Conservation (phyloP, 2,888 invertebrate genomes). For the Platycheirus rosarum region DNA sequence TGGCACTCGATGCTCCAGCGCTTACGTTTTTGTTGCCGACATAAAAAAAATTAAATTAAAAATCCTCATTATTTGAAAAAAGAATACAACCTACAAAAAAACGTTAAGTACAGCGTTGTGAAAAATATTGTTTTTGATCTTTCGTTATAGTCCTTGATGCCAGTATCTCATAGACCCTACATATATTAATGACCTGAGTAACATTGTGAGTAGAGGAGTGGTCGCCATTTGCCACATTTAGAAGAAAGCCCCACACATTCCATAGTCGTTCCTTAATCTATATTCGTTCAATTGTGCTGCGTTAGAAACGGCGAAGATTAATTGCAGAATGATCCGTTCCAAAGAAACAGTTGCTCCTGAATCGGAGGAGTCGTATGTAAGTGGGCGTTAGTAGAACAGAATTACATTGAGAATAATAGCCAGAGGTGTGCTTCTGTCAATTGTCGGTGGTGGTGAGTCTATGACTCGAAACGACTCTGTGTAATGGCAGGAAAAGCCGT, state of each 20-base stretch:
- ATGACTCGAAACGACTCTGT: conserved; percentile 42
- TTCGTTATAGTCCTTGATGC: too few relatives aligned
- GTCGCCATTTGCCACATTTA: conserved; percentile 44
- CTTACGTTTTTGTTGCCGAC: too few relatives aligned
- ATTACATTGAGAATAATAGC: conserved; percentile 18
- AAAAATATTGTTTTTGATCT: too few relatives aligned
- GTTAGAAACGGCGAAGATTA: conserved; percentile 64
- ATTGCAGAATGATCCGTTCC: conserved; percentile 66
- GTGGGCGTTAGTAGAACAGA: background rate
- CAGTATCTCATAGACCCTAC: conserved; percentile 25
- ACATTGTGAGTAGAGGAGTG: conserved; percentile 67
- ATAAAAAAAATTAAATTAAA: too few relatives aligned
- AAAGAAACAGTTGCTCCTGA: conserved; percentile 36
- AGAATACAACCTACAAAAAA: background rate
- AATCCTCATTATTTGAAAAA: too few relatives aligned
- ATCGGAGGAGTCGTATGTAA: conserved; percentile 17
- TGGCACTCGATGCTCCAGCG: too few relatives aligned
- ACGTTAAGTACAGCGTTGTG: conserved; percentile 50
- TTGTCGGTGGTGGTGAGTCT: conserved; percentile 50
- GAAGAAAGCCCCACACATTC: conserved; percentile 46
- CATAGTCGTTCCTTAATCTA: conserved; percentile 12
- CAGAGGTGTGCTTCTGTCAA: conserved; percentile 24
- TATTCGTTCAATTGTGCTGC: too few relatives aligned
- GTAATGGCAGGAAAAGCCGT: conserved; percentile 66
- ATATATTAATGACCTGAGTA: conserved; percentile 43